A percentile compares a stretch with the other conserved stretches of the same genome.
These are phyloP conservation scores for Trichogramma pretiosum DNA, from an alignment of 1,140 invertebrate species.

Conservation along the genomic window DNA sequence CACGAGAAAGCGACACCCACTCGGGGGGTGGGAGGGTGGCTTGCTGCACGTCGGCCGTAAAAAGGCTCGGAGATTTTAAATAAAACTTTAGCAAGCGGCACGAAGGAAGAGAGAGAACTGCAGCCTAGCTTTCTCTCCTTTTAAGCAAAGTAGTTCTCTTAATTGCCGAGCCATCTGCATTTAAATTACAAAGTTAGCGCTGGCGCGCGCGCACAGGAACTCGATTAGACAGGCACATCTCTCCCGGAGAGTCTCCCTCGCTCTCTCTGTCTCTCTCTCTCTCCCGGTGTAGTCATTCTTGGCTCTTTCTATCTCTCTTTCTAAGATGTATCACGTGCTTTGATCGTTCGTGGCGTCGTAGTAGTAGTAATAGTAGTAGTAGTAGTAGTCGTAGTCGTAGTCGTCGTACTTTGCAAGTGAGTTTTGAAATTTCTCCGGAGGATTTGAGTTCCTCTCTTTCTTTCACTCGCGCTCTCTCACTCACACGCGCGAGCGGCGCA, in stretches of 20 bases:
- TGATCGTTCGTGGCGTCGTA: conserved; percentile 1
- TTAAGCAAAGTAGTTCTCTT: conserved; percentile 20
- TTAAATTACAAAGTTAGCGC: conserved; percentile 21
- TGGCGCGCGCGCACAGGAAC: conserved; percentile 10
- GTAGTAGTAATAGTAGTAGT: too few relatives aligned
- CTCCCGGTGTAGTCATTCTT: conserved; percentile 2
- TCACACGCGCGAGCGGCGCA: too few relatives aligned
- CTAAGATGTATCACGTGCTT: conserved; percentile 14
- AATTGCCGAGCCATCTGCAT: conserved; percentile 21
- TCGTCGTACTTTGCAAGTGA: conserved; percentile 7
- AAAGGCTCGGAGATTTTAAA: too few relatives aligned
- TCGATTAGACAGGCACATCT: conserved; percentile 18
- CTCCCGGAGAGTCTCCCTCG: neutral
- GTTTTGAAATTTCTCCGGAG: conserved; percentile 15
- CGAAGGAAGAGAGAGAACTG: too few relatives aligned
- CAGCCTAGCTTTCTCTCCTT: neutral
- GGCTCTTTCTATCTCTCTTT: conserved; percentile 16
- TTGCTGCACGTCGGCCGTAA: too few relatives aligned
- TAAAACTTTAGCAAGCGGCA: too few relatives aligned
- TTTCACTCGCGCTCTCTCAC: too few relatives aligned
- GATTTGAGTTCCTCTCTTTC: too few relatives aligned
- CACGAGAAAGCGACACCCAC: too few relatives aligned
- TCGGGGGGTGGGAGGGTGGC: too few relatives aligned
- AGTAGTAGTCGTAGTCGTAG: too few relatives aligned
- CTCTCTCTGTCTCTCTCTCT: neutral